Percentiles rank a stretch among this genome's conserved stretches.
phyloP scores from a whole-genome alignment of 2,797 vertebrate genomes.

The Coendou prehensilis region DNA sequence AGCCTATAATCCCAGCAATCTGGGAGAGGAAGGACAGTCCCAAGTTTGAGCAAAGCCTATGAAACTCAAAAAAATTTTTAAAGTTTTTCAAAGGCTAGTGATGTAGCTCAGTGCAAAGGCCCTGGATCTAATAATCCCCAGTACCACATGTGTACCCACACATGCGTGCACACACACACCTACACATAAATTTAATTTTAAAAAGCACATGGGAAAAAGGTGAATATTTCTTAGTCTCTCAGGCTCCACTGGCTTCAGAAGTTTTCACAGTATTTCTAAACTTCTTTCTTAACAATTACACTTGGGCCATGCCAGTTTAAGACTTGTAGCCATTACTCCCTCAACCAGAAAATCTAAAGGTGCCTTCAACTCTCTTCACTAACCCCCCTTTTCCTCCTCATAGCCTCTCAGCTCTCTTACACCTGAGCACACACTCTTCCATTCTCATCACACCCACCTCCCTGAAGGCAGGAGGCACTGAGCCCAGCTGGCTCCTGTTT shows the following conservation, averaged over 20 bases:
- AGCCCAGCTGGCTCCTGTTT: neutral
- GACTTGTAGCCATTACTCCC: neutral
- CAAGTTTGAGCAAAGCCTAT: too few species aligned
- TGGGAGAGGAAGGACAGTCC: too few species aligned
- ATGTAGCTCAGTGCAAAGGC: too few species aligned
- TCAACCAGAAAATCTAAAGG: constrained; percentile 6
- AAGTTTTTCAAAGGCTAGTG: too few species aligned
- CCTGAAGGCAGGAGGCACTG: neutral
- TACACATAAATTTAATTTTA: too few species aligned
- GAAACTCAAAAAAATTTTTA: too few species aligned
- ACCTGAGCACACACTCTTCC: neutral
- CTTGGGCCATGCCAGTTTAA: neutral
- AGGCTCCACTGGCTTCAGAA: neutral
- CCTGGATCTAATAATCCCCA: too few species aligned
- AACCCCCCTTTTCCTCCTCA: neutral
- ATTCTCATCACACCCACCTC: neutral
- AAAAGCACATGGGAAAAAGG: neutral
- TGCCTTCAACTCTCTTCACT: neutral
- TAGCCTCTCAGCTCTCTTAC: neutral
- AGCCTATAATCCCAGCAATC: too few species aligned
- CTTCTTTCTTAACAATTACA: neutral
- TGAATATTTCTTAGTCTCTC: neutral
- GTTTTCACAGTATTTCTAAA: neutral
- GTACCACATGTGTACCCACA: too few species aligned
- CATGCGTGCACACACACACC: too few species aligned